These are phyloP conservation scores for Artibeus jamaicensis DNA, from an alignment of 2,797 vertebrate genomes.

Conservation along the genomic window DNA sequence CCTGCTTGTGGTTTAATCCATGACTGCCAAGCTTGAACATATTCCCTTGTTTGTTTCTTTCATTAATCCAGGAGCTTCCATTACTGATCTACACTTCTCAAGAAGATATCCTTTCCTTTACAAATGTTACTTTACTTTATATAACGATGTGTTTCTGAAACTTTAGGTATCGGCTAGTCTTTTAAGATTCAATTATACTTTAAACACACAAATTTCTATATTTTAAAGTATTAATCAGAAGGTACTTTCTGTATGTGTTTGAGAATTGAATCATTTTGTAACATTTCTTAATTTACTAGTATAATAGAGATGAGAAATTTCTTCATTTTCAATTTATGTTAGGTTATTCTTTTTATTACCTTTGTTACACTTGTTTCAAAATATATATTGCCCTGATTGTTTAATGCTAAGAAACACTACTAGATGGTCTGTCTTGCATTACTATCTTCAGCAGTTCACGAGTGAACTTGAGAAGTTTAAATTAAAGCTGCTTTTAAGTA, in stretches of 20 bases:
- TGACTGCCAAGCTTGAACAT: neutral
- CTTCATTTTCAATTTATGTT: neutral
- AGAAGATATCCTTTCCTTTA: neutral
- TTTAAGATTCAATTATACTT: neutral
- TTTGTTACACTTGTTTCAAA: slow-evolving; percentile 6
- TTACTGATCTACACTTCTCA: neutral
- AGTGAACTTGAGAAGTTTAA: neutral
- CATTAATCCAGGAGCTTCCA: neutral
- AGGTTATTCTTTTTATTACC: neutral
- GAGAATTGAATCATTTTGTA: neutral
- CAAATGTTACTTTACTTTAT: neutral
- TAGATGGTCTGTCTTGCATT: neutral
- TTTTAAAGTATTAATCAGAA: neutral
- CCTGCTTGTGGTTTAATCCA: neutral
- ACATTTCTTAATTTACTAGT: neutral
- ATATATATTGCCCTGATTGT: neutral
- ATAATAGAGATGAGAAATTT: neutral
- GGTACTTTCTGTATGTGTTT: neutral
- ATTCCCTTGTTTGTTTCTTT: neutral
- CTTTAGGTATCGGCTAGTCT: neutral
- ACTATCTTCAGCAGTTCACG: neutral
- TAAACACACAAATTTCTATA: neutral
- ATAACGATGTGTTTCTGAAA: neutral
- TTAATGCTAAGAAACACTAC: neutral
- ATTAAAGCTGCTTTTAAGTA: neutral